phyloP scores from a whole-genome alignment of 1,140 invertebrate species.

The Drosophila bocki region DNA sequence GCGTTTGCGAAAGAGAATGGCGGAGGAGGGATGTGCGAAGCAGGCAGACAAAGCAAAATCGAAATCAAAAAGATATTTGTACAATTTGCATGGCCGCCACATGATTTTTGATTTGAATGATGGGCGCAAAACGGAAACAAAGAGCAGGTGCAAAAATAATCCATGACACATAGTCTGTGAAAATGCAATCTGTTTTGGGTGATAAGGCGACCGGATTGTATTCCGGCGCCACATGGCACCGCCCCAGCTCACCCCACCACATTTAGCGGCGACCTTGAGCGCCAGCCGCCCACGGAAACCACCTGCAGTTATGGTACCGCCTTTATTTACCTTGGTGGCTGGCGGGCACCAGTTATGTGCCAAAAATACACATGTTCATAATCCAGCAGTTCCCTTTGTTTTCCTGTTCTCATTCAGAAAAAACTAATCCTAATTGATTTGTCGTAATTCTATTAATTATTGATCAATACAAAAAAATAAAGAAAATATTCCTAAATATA shows the following conservation, averaged over 20 bases:
- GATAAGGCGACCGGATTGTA: conserved; percentile 22
- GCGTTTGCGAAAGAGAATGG: conserved; percentile 2
- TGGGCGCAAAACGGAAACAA: conserved; percentile 75
- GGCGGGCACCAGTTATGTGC: not conserved
- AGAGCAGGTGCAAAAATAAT: conserved; percentile 63
- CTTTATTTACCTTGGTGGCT: conserved; percentile 4
- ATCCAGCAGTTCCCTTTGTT: not conserved
- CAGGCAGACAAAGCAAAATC: conserved; percentile 24
- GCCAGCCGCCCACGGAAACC: conserved; percentile 29
- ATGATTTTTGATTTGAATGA: conserved; percentile 31
- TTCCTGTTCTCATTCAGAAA: not conserved
- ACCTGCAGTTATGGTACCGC: conserved; percentile 28
- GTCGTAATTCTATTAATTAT: not conserved
- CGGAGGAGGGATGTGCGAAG: conserved; percentile 18
- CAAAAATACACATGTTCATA: conserved; percentile 2
- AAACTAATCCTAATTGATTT: not conserved
- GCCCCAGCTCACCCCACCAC: conserved; percentile 5
- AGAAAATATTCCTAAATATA: not conserved
- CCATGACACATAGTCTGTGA: conserved; percentile 57
- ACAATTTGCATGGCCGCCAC: conserved; percentile 43
- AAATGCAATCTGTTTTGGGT: conserved; percentile 61
- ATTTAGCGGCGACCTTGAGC: conserved; percentile 39
- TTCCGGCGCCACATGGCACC: conserved; percentile 26
- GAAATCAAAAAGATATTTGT: conserved; percentile 15
- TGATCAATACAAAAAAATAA: not conserved